These are phyloP conservation scores for Tragelaphus oryx DNA, from an alignment of 2,797 vertebrate species.

Conservation along the genomic window DNA sequence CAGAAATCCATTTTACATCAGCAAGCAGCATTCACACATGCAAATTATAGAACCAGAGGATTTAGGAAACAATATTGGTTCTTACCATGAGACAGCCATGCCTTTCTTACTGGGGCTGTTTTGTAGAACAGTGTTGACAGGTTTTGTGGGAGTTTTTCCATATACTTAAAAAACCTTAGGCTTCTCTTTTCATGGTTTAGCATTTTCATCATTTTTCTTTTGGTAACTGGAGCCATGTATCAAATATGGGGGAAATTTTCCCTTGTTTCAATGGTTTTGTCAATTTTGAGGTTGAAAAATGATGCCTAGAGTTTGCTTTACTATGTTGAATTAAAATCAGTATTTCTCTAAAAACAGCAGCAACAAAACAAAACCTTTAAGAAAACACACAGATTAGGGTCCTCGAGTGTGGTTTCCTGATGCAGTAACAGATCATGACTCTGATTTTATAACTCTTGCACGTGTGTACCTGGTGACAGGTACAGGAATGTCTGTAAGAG, in stretches of 20 bases:
- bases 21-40: background rate
- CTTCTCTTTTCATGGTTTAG: background rate
- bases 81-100: background rate
- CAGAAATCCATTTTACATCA: background rate
- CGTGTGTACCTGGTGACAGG: rapidly evolving
- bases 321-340: constrained; percentile 1
- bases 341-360: constrained; percentile 47
- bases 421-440: background rate
- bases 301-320: background rate
- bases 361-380: background rate
- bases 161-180: background rate
- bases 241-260: background rate
- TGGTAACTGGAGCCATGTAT: background rate
- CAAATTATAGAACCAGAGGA: rapidly evolving
- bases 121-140: background rate
- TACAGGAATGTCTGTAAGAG: background rate
- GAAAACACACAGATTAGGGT: background rate
- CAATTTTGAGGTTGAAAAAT: background rate
- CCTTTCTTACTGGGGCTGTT: background rate
- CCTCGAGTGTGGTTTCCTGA: background rate
- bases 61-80: background rate
- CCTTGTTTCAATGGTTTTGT: background rate
- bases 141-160: background rate
- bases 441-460: background rate
- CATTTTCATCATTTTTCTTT: background rate